Evolutionary conservation across 2,797 vertebrate species (phyloP), one percentile per base, ranked within the genome.

Genomic region (Manis javanica): DNA sequence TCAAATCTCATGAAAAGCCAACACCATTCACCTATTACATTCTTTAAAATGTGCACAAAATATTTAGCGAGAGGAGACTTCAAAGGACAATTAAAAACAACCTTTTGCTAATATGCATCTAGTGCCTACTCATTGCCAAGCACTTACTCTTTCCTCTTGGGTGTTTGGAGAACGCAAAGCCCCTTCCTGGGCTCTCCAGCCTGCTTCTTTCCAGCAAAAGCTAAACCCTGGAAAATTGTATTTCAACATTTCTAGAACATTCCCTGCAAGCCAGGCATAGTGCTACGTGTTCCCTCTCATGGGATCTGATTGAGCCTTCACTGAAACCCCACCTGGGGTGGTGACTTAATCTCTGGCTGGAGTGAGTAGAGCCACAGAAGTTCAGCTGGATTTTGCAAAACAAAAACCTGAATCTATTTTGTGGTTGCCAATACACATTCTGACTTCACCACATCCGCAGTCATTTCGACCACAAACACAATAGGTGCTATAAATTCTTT

Each of bases 351-450:
- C 83, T 94, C 85, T 82, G 31, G 53, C 61, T 83, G 26, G 29
- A 59, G 71, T 31, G 31, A 92, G 59, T 55, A 13, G 57, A 86
- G 74, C 59, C 78, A 85, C 3, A 46, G 26, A 72, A 63, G 64
- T 93, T 95, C 69, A 91, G 53, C 24, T 87, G 94, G 15, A 39
- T 93, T 95, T 95, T 95, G 81, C 94, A 91, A 83, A 72, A 93
- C 72, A 95, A 93, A 97, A 95, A 57, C 88, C 88, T 85, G 86
- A 83, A 85, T 96, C 92, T 37, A 46, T 97, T 97, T 94, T 95
- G 93, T 94, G 87, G 87, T 57, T 64, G 34, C 93, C 3, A 7
- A 81, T 89, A 86, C 87, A 95, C 64, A 59, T 87, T 90, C 85
- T 87, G 66, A 95, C 81, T 82, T 87, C 12, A 82, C 94, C 94